Conservation (phyloP, 2,113 vertebrate species). For the Dolichallabes microphthalmus region DNA sequence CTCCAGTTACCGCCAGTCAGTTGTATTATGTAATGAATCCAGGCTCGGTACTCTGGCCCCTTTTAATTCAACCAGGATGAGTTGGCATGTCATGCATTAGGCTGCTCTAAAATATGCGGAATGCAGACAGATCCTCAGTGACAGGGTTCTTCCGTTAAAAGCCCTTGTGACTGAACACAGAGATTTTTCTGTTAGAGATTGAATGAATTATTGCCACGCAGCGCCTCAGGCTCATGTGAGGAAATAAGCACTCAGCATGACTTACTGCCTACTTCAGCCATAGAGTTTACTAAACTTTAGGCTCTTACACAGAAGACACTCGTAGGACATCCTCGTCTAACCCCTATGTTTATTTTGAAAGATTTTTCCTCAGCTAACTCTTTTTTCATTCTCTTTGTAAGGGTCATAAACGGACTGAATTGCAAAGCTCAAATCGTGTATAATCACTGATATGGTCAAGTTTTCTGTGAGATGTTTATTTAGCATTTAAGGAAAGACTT, state of each 20-base stretch:
- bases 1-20: not conserved
- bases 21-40: not conserved
- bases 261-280: constrained; percentile 17
- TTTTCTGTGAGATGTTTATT: not conserved
- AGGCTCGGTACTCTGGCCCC: not conserved
- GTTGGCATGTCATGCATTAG: not conserved
- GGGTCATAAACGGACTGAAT: not conserved
- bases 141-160: constrained; percentile 43
- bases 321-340: no score
- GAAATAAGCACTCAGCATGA: constrained; percentile 12
- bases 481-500: not conserved
- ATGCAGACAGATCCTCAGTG: constrained; percentile 34
- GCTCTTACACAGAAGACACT: not conserved
- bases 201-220: constrained; percentile 33
- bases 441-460: not conserved
- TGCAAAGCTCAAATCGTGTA: not conserved
- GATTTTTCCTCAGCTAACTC: not conserved
- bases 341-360: not conserved
- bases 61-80: constrained; percentile 22
- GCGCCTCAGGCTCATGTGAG: constrained; percentile 10
- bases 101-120: constrained; percentile 19
- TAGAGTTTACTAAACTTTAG: constrained; percentile 24
- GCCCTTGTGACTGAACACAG: constrained; percentile 13
- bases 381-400: no score
- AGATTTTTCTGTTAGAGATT: not conserved